Percentiles rank a stretch among this genome's conserved stretches.
phyloP scores from a whole-genome alignment of 2,113 vertebrate genomes.

The Crotophaga sulcirostris region DNA sequence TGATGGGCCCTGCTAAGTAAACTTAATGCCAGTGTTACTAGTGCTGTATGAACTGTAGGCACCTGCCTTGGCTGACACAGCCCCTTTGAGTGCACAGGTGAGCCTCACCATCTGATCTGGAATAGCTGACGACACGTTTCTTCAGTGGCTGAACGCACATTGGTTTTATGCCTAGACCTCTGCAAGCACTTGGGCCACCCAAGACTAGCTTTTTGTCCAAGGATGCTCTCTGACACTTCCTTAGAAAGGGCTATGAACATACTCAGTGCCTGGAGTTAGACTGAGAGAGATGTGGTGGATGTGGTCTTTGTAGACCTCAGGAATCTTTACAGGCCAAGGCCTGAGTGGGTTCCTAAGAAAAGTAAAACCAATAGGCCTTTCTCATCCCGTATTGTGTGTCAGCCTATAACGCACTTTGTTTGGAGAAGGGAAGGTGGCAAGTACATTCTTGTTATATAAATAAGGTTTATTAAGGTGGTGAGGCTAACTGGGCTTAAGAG shows the following conservation, averaged over 20 bases:
- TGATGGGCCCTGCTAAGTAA: neutral
- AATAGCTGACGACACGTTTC: neutral
- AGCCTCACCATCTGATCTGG: neutral
- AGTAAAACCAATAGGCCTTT: neutral
- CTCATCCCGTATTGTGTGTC: neutral
- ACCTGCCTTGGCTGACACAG: neutral
- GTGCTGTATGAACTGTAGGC: neutral
- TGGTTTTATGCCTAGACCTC: neutral
- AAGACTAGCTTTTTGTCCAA: neutral
- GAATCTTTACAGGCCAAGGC: neutral
- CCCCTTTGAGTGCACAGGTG: neutral
- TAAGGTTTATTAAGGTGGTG: neutral
- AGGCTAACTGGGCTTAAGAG: neutral
- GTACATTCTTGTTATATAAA: neutral
- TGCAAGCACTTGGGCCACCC: neutral
- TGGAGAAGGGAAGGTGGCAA: neutral
- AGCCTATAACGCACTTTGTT: neutral
- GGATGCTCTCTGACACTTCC: neutral
- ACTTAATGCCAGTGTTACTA: neutral
- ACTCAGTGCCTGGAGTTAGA: neutral
- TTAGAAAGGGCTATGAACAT: neutral
- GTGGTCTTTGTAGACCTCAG: neutral
- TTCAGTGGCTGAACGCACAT: neutral
- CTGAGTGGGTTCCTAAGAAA: neutral
- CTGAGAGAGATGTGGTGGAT: neutral